Evolutionary conservation across 1,140 invertebrate genomes (phyloP), one percentile per base, ranked within the genome.

Genomic region (Nautilus pompilius): DNA sequence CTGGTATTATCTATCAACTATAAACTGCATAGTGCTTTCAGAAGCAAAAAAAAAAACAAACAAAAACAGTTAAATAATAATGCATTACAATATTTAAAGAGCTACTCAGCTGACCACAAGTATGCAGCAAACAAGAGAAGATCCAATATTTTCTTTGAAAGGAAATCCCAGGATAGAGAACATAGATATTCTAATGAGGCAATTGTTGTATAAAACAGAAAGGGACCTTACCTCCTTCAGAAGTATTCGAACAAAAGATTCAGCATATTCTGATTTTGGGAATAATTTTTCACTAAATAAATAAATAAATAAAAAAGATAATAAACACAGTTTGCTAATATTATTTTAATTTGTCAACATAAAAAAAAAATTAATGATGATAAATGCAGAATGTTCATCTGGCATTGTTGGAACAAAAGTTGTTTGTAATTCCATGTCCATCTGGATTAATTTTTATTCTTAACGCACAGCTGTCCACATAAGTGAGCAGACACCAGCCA

Each of bases 161-260:
- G 36, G 0, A 41, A 41, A 8, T 13, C 8, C 8, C 36, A 41
- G 8, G 8, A 41, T n/a, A 8, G n/a, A 17, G 24, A 46, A 46
- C 45, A 46, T 3, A 46, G 8, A n/a, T 10, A 8, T 10, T 10
- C 36, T 41, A 10, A 41, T 8, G n/a, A 41, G 8, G 36, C 8
- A 46, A 46, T 17, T 20, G 13, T 46, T 46, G 3, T 20, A 46
- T 22, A 46, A 13, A 46, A 46, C 45, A 13, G 13, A 46, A 4
- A 20, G 3, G 4, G 4, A 4, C 68, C 73, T 65, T 60, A 77
- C 75, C 62, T 76, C 70, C 28, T 76, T 70, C n/a, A 74, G n/a
- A 15, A 77, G 60, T 59, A 66, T 67, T 32, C 58, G 62, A 5
- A 77, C 69, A n/a, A 76, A 28, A 4, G 72, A 71, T 49, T 77